Conservation (phyloP, 2,888 invertebrate species). For the Sclerodermus sp. region DNA sequence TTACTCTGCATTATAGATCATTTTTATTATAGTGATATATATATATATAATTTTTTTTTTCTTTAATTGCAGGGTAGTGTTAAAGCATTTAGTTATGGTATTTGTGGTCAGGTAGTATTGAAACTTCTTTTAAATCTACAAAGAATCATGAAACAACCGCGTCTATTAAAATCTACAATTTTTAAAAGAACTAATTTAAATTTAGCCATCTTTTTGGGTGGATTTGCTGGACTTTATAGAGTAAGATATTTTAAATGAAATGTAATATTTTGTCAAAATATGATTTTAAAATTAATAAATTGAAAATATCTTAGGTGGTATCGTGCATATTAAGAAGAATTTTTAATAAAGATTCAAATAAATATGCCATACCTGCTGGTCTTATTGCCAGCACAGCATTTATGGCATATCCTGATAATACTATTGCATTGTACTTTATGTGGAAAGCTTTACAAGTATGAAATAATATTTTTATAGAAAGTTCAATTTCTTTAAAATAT, state of each 20-base stretch:
- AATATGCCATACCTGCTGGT: slow-evolving; percentile 72
- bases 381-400: slow-evolving; percentile 72
- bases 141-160: slow-evolving; percentile 61
- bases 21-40: neutral
- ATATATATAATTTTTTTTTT: neutral
- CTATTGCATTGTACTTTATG: slow-evolving; percentile 78
- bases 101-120: slow-evolving; percentile 65
- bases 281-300: neutral
- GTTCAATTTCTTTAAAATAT: neutral
- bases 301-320: slow-evolving; percentile 58
- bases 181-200: slow-evolving; percentile 63
- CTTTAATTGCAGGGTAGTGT: slow-evolving; percentile 60
- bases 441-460: slow-evolving; percentile 83
- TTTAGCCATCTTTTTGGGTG: slow-evolving; percentile 70
- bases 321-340: slow-evolving; percentile 69
- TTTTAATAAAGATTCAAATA: slow-evolving; percentile 64
- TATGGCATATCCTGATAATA: slow-evolving; percentile 73
- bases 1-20: no score
- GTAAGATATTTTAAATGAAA: slow-evolving; percentile 55
- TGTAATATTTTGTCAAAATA: neutral
- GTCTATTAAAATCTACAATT: slow-evolving; percentile 59
- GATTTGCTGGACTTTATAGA: slow-evolving; percentile 70
- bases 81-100: slow-evolving; percentile 66
- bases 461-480: neutral
- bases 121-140: slow-evolving; percentile 64